These are phyloP conservation scores for Orientallactaga sibirica DNA, from an alignment of 2,797 vertebrate genomes.

Conservation along the genomic window DNA sequence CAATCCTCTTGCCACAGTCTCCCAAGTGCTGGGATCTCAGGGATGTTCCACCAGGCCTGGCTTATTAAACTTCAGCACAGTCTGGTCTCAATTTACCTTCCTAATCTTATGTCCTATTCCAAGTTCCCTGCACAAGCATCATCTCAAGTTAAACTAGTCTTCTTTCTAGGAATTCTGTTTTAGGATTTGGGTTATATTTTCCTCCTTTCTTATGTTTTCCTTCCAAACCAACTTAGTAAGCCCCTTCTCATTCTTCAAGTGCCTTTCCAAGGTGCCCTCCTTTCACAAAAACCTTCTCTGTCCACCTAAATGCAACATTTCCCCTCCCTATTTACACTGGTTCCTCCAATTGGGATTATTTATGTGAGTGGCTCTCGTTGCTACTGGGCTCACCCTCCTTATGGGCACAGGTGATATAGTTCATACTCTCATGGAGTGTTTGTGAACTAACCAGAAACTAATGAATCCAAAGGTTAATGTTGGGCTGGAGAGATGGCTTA, in stretches of 20 bases:
- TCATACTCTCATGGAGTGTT: background rate
- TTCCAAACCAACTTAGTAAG: background rate
- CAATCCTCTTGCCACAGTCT: background rate
- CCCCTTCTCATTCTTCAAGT: background rate
- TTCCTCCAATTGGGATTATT: background rate
- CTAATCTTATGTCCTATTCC: background rate
- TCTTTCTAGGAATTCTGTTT: background rate
- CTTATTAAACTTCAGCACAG: background rate
- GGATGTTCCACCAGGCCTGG: too few species aligned
- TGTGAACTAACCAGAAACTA: conserved; percentile 8
- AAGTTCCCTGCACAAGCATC: background rate
- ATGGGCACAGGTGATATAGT: background rate
- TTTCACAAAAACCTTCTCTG: background rate
- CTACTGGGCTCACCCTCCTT: background rate
- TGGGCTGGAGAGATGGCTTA: too few species aligned
- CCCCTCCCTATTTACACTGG: background rate
- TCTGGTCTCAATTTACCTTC: background rate
- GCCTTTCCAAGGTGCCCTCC: background rate
- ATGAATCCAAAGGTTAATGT: background rate
- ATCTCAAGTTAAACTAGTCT: background rate
- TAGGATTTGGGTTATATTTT: background rate
- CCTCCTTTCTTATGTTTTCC: background rate
- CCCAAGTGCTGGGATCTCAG: background rate
- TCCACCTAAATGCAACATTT: background rate
- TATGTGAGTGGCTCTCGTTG: background rate